Conservation (phyloP, 2,797 vertebrate genomes). For the Myoxocephalus aenaeus region DNA sequence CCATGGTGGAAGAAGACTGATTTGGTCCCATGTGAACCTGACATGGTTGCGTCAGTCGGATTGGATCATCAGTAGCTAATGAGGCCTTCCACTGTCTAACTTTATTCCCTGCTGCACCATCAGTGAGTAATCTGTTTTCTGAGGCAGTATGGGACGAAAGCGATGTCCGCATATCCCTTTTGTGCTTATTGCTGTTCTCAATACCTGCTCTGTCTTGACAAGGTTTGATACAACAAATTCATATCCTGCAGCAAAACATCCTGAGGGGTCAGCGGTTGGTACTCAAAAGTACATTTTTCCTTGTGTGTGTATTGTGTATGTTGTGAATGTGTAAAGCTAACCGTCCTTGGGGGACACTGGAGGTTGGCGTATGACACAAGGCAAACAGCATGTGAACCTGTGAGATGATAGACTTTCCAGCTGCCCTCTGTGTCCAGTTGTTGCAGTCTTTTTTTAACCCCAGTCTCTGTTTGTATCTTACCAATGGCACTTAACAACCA, state of each 20-base stretch:
- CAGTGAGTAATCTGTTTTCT: conserved; percentile 70
- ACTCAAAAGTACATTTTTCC: conserved; percentile 15
- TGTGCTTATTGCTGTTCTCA: conserved; percentile 43
- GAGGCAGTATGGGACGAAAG: conserved; percentile 40
- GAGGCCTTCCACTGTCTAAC: conserved; percentile 73
- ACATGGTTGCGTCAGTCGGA: conserved; percentile 66
- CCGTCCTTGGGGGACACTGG: conserved; percentile 43
- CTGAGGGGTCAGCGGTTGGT: neutral
- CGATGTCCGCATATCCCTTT: conserved; percentile 41
- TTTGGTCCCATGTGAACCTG: conserved; percentile 59
- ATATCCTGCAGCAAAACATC: conserved; percentile 44
- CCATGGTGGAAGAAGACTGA: conserved; percentile 52
- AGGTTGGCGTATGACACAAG: conserved; percentile 55
- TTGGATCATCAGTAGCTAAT: conserved; percentile 81
- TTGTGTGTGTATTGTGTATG: conserved; percentile 36
- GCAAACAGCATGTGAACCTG: conserved; percentile 65
- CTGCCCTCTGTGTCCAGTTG: conserved; percentile 45
- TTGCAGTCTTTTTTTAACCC: conserved; percentile 24
- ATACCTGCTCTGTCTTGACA: conserved; percentile 6
- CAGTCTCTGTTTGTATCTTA: conserved; percentile 63
- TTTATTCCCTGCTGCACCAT: conserved; percentile 69
- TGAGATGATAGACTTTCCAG: conserved; percentile 71
- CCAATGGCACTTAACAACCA: conserved; percentile 68
- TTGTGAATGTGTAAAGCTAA: conserved; percentile 61
- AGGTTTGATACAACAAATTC: conserved; percentile 37